Percentiles rank a stretch among this genome's conserved stretches.
Conservation (phyloP, 2,113 vertebrate species). For the Brienomyrus longianalis region DNA sequence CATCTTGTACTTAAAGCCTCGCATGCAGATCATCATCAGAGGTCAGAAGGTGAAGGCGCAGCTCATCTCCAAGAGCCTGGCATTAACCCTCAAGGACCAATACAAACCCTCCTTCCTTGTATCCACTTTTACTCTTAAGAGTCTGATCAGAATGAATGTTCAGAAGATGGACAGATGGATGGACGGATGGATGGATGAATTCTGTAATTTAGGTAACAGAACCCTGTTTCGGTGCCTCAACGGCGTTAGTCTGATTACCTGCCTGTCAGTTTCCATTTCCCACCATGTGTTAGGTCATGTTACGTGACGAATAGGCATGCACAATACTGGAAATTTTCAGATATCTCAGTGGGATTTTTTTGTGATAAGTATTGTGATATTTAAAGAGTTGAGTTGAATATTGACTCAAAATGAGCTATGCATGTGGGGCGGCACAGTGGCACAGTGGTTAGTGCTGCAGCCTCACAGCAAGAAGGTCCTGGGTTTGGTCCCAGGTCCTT, state of each 20-base stretch:
- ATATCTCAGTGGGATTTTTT: background rate
- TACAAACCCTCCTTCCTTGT: slow-evolving; percentile 83
- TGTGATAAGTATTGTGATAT: background rate
- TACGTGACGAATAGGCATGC: background rate
- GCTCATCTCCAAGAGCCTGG: slow-evolving; percentile 86
- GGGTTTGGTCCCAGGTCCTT: fast-evolving
- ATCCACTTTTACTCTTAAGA: slow-evolving; percentile 50
- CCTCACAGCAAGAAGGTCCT: too few species aligned
- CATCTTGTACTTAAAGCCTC: slow-evolving; percentile 89
- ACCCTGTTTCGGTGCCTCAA: background rate
- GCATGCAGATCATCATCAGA: slow-evolving; percentile 84
- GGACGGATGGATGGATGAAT: background rate
- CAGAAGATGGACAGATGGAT: background rate
- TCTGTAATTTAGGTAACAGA: background rate
- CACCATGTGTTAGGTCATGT: background rate
- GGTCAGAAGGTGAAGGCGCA: slow-evolving; percentile 86
- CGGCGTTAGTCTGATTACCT: slow-evolving; percentile 36
- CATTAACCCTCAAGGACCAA: slow-evolving; percentile 65
- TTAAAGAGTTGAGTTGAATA: background rate
- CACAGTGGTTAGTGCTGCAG: too few species aligned
- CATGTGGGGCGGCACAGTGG: background rate
- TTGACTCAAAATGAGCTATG: background rate
- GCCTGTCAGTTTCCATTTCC: background rate
- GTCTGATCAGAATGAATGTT: background rate
- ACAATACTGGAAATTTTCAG: background rate